Base-by-base conservation (phyloP, 2,888 invertebrate species). In the Dynastes tityus region DNA sequence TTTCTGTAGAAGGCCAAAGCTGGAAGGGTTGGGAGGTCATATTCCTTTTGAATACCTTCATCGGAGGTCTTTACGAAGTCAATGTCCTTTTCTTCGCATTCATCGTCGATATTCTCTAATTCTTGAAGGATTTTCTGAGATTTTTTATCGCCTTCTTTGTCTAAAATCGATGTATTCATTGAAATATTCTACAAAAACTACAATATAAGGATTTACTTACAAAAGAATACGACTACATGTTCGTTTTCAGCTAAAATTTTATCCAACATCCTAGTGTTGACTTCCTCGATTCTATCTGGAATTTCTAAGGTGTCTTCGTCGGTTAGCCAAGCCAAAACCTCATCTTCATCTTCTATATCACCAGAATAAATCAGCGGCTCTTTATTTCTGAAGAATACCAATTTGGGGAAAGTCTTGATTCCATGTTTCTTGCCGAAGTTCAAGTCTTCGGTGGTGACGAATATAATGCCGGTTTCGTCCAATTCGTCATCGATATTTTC, bases 401-500 rank as follows among this genome's bases (percentile, higher is more conserved):
- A 89, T 68, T 95, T 93, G 2, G 97, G 97, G 90, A 95, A 96
- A 79, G 90, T 91, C 87, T 95, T 97, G 84, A 97, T 94, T 81
- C 94, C 95, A 84, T 95, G 93, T 87, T 96, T 96, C 89, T 95
- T 96, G 8, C 97, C 97, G 76, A 96, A 89, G 1, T 88, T 86
- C 4, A 92, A 90, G 85, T 98, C 97, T 89, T 97, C 97, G 13
- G 97, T 97, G 53, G 97, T 97, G 0, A 97, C 97, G 86, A 97
- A 97, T 81, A 97, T 95, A 83, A 97, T 97, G 75, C 97, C 97
- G 78, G 95, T 95, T 89, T 97, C 97, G 86, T 97, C 97, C 0
- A 97, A 89, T 87, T 97, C 97, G 87, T 97, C 97, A 84, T 97
- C 97, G 83, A 97, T 97, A 85, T 96, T 96, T 88, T 97, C 97